Base-by-base conservation (phyloP, 2,888 invertebrate species). In the Lasioglossum zephyrum region DNA sequence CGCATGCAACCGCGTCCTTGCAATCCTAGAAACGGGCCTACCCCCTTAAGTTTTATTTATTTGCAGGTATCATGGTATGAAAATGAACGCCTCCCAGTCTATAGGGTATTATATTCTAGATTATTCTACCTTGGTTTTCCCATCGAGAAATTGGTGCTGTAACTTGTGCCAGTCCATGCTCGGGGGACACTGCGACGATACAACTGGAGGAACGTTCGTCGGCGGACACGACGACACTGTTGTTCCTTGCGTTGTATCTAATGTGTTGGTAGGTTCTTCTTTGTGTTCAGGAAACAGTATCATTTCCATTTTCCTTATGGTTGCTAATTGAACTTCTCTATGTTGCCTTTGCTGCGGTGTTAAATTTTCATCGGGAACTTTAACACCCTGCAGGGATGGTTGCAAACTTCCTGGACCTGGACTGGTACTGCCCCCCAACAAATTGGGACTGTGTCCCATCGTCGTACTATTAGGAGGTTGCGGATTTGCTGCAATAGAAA, bases 261-360 rank as follows among this genome's bases (percentile, higher is more conserved):
- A 85, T 57, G 93, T 82, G 39, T 91, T 87, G 63, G 91, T 89
- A n/a, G 92, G 81, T 31, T 93, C 93, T 66, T 95, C 94, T 79
- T 95, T 95, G 76, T 97, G 97, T 93, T 98, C 98, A 0, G 98
- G 98, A 95, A 98, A 98, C 81, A 99, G 95, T 96, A 98, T 97
- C 95, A 98, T 98, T 92, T 99, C 98, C 97, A 99, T 98, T 96
- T 99, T 98, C 87, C 98, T 96, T 87, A 99, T 96, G 85, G 98
- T 98, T 8, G 99, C 99, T 76, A 99, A 96, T 93, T 99, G 98
- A 93, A 98, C 98, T 95, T 99, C 99, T 85, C 99, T 96, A 94
- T 99, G 98, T 88, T 98, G 98, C 80, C 98, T 96, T 95, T 99
- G 99, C 95, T 99, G 98, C 57, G 99, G 99, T 79, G 99, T 99